Evolutionary conservation across 2,888 invertebrate species (phyloP), one percentile per base, ranked within the genome.

Genomic region (Hirtodrosophila confusa): DNA sequence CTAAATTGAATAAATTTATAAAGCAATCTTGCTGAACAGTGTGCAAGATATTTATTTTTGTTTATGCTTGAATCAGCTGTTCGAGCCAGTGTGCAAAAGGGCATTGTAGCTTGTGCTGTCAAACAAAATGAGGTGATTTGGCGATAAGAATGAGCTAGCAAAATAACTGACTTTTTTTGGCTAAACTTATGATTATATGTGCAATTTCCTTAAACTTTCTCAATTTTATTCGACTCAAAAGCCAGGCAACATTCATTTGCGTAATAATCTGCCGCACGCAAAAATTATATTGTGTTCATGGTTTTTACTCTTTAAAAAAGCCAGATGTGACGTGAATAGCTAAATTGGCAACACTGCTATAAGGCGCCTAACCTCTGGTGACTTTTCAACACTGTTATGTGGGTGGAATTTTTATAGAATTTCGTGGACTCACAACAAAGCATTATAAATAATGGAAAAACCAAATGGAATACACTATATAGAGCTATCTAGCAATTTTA

Each of bases 401-500:
- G 50, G 53, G 65, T 71, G 62, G 23, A 27, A 33, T 35, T 44
- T 29, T 39, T 31, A 17, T 54, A 4, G 11, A 44, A 58, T 31
- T 49, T 36, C 8, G 10, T 36, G 7, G 3, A 8, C 9, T 3
- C 10, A 12, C 8, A 33, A 33, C 6, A 40, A 41, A 50, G 35
- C 4, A 66, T 6, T 17, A 0, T 17, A 48, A 57, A 55, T 12
- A 40, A 86, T 88, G 88, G 82, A 83, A 36, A 88, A 69, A 23
- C 24, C 71, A 0, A 83, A 87, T 73, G 70, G 69, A 17, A 79
- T 83, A 9, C 89, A 95, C 90, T 97, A 96, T 90, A 93, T 97
- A 74, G 94, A 95, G 86, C 92, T 97, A 11, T 95, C 96, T 0
- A 93, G 94, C 45, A 94, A 95, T 88, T 96, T 96, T 2, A 95